Evolutionary conservation across 2,888 invertebrate genomes (phyloP).

Genomic region (Anarsia innoxiella): DNA sequence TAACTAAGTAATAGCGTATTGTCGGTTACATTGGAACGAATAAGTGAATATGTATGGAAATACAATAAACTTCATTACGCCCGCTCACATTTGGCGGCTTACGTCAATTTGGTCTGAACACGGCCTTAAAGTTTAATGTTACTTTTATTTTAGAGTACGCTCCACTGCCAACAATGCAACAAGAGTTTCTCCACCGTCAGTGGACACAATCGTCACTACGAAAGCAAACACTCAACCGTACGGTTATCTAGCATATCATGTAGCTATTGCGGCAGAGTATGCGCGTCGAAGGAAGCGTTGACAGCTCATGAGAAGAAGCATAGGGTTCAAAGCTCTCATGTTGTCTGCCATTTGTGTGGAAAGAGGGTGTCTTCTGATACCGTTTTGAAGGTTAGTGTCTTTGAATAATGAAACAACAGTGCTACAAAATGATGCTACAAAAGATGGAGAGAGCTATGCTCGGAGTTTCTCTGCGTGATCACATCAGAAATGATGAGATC

Average conservation of each 20-base stretch:
- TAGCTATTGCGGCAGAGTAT: conserved; percentile 50
- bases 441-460: too few species aligned
- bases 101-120: too few species aligned
- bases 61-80: too few species aligned
- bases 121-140: too few species aligned
- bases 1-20: too few species aligned
- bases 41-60: too few species aligned
- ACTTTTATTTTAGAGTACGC: too few species aligned
- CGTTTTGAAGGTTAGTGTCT: conserved; percentile 46
- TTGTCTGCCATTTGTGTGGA: conserved; percentile 60
- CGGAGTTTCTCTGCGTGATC: too few species aligned
- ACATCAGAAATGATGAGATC: too few species aligned
- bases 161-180: conserved; percentile 46
- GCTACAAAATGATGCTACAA: not conserved
- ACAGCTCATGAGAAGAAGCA: conserved; percentile 48
- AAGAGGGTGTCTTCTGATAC: conserved; percentile 42
- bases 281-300: conserved; percentile 45
- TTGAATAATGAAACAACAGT: too few species aligned
- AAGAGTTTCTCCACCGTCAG: conserved; percentile 56
- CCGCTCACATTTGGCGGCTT: too few species aligned
- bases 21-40: too few species aligned
- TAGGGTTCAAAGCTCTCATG: conserved; percentile 32
- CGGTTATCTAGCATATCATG: conserved; percentile 45
- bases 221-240: conserved; percentile 42
- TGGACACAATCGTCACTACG: conserved; percentile 47